Base-by-base conservation (phyloP, 2,888 invertebrate species). In the Pachycephus smyrnensis region DNA sequence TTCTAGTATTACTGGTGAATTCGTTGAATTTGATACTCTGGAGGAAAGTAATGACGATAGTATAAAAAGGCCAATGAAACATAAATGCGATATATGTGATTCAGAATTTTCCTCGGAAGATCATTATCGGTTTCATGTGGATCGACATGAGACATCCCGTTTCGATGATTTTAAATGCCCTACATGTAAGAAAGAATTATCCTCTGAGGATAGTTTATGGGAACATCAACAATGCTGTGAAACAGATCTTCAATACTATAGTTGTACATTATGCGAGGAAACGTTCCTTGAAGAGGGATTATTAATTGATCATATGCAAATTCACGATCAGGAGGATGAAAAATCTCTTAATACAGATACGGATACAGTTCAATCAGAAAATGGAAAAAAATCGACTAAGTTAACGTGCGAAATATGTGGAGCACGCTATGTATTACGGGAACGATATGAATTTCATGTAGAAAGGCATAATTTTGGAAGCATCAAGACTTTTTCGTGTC, bases 121-220 rank as follows among this genome's bases (percentile, higher is more conserved):
- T 31, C 31, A 73, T 71, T 78, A 78, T 37, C 73, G 40, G 36
- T 87, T 87, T 40, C 87, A 87, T 32, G 83, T 83, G 73, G 83
- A 86, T 84, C 81, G 87, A 23, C 87, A 87, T 32, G 82, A 83
- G 11, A 31, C 71, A 23, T 31, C 15, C 40, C 83, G 87, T 73
- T 84, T 85, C 82, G 79, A 85, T 23, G 83, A 87, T 78, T 85
- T 84, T 30, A 36, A 83, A 71, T 87, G 87, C 71, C 82, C 83
- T 69, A 84, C 83, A 12, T 87, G 87, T n/a, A 83, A 84, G 0
- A 83, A 86, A 37, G 84, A 86, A 12, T 86, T 87, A 40, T 81
- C 82, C 11, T 83, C 85, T 1, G 87, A 87, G 37, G 83, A 87
- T 68, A 83, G 86, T 1, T 78, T 87, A 15, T 87, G 85, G 30